These are phyloP conservation scores for Oscheius myriophilus DNA, from an alignment of 2,888 invertebrate genomes.

Conservation along the genomic window DNA sequence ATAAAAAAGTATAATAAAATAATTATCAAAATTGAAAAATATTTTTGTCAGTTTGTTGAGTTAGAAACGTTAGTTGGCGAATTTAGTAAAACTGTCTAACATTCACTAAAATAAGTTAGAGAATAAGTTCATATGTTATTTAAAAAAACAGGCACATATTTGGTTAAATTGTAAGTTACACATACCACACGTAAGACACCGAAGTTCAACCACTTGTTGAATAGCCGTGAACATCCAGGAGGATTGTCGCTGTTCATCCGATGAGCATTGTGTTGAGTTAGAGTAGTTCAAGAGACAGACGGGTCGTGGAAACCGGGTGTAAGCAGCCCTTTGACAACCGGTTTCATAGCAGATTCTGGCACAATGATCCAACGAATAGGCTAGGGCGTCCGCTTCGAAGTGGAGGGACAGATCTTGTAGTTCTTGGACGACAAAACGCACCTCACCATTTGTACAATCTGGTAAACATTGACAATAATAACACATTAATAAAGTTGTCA, in stretches of 20 bases:
- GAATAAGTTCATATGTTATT: too few species aligned
- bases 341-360: conserved; percentile 65
- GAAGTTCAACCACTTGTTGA: conserved; percentile 64
- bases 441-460: conserved; percentile 52
- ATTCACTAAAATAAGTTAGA: too few species aligned
- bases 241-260: conserved; percentile 17
- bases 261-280: conserved; percentile 41
- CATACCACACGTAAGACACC: conserved; percentile 65
- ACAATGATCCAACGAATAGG: conserved; percentile 64
- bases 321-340: conserved; percentile 61
- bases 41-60: too few species aligned
- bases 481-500: conserved; percentile 1
- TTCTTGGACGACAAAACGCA: conserved; percentile 57
- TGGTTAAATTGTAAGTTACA: conserved; percentile 15
- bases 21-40: too few species aligned
- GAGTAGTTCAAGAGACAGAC: conserved; percentile 65
- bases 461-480: conserved; percentile 4
- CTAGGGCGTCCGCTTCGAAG: conserved; percentile 65
- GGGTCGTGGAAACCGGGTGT: conserved; percentile 69
- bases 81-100: too few species aligned
- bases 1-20: too few species aligned
- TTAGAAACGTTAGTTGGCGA: too few species aligned
- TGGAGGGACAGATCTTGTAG: conserved; percentile 56
- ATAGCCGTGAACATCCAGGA: conserved; percentile 55
- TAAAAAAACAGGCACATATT: too few species aligned